Percentiles rank a stretch among this genome's conserved stretches.
Evolutionary conservation across 30 jellyfish, hydroid and myxozoan genomes (phyloP).

Genomic region (Pelagia noctiluca): DNA sequence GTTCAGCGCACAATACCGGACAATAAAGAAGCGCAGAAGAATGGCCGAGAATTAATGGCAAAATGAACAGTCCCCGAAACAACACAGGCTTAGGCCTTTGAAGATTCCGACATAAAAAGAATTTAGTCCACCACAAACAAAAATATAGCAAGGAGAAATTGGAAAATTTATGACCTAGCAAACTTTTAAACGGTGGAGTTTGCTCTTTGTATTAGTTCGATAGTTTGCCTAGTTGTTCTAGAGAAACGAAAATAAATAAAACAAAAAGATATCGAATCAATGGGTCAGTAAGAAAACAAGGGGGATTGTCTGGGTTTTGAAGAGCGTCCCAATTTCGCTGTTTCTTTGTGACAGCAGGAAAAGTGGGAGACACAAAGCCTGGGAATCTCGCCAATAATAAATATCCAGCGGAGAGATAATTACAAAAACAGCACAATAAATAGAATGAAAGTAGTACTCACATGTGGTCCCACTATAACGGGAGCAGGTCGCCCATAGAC

Average conservation of each 20-base stretch:
- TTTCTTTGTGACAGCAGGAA: constrained; percentile 40
- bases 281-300: not conserved
- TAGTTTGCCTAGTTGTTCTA: no score
- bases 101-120: constrained; percentile 31
- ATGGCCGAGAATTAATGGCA: not conserved
- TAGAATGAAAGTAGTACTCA: constrained; percentile 42
- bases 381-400: constrained; percentile 15
- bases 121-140: constrained; percentile 28
- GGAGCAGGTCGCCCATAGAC: constrained; percentile 99
- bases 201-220: no score
- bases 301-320: not conserved
- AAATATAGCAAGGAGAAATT: no score
- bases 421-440: constrained; percentile 57
- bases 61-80: not conserved
- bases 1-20: not conserved
- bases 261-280: constrained; percentile 10
- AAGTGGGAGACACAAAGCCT: constrained; percentile 17
- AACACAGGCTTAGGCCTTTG: constrained; percentile 27
- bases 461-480: constrained; percentile 98
- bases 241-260: no score
- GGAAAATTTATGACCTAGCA: no score
- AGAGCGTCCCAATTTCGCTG: constrained; percentile 5
- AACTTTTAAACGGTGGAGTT: no score
- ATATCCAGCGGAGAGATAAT: constrained; percentile 54
- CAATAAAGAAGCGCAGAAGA: not conserved